A percentile compares a stretch with the other conserved stretches of the same genome.
phyloP scores from a whole-genome alignment of 2,888 invertebrate genomes.

The Troides oblongomaculatus region DNA sequence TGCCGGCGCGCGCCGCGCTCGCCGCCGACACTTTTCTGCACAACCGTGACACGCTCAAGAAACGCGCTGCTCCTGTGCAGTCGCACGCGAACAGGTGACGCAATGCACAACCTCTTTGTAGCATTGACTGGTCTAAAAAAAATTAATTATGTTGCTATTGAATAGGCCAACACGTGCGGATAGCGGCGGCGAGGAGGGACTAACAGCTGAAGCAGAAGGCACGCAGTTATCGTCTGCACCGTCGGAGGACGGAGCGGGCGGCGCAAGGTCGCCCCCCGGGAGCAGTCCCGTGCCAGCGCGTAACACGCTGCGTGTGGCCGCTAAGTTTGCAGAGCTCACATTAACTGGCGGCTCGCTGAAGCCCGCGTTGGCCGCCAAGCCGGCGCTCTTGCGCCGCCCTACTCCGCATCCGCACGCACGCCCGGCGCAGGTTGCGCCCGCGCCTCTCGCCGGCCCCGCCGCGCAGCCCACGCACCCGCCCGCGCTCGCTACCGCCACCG shows the following conservation, averaged over 20 bases:
- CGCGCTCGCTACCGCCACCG: neutral
- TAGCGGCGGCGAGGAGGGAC: no score
- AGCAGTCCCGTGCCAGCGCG: constrained; percentile 75
- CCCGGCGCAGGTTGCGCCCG: constrained; percentile 9
- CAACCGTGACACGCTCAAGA: constrained; percentile 66
- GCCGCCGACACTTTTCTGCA: constrained; percentile 64
- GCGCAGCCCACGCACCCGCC: neutral
- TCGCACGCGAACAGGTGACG: constrained; percentile 11
- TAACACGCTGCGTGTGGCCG: constrained; percentile 82
- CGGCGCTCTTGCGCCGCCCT: constrained; percentile 82
- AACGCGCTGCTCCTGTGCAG: constrained; percentile 40
- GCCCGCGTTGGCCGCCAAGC: constrained; percentile 89
- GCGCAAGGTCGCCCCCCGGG: constrained; percentile 53
- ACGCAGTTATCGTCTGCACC: neutral
- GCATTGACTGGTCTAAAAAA: no score
- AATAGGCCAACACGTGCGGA: no score
- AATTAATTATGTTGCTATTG: no score
- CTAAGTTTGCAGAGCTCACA: constrained; percentile 83
- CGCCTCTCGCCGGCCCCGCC: constrained; percentile 1
- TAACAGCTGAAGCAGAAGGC: neutral
- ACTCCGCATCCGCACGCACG: constrained; percentile 24
- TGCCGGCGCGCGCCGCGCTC: constrained; percentile 80
- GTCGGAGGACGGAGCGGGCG: constrained; percentile 1
- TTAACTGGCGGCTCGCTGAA: constrained; percentile 83
- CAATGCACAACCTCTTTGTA: neutral